Evolutionary conservation across 2,888 invertebrate genomes (phyloP).

Genomic region (Stictocephala bisonia): DNA sequence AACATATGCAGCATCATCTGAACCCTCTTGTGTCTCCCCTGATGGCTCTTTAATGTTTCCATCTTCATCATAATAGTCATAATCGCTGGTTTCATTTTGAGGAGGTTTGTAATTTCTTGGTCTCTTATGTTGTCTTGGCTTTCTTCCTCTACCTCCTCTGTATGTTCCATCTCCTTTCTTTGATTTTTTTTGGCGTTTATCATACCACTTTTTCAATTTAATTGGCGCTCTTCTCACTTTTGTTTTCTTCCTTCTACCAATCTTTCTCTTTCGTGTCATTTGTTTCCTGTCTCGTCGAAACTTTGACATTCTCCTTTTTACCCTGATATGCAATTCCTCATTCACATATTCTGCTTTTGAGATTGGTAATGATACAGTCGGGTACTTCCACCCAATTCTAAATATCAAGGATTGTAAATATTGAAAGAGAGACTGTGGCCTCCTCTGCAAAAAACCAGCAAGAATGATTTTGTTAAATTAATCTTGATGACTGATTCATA

Average conservation of each 20-base stretch:
- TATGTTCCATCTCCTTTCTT: constrained; percentile 42
- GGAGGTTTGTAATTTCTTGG: neutral
- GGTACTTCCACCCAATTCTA: neutral
- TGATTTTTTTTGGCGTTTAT: constrained; percentile 14
- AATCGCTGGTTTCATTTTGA: neutral
- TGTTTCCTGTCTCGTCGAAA: constrained; percentile 10
- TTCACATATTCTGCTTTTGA: neutral
- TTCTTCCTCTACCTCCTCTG: constrained; percentile 36
- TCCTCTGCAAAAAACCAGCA: constrained; percentile 33
- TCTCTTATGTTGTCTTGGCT: constrained; percentile 4
- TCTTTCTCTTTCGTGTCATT: constrained; percentile 28
- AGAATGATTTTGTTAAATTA: constrained; percentile 28
- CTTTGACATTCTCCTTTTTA: constrained; percentile 21
- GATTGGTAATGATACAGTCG: neutral
- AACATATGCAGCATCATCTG: constrained; percentile 3
- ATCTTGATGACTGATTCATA: neutral
- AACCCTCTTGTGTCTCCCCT: constrained; percentile 1
- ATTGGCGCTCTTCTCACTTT: constrained; percentile 10
- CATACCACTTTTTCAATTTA: constrained; percentile 3
- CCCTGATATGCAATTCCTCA: neutral
- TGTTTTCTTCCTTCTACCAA: constrained; percentile 8
- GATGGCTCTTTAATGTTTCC: constrained; percentile 8
- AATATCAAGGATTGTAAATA: constrained; percentile 13
- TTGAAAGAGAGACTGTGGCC: constrained; percentile 7
- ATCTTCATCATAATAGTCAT: constrained; percentile 9